Base-by-base conservation (phyloP, 2,888 invertebrate genomes). In the Spilarctia lutea region DNA sequence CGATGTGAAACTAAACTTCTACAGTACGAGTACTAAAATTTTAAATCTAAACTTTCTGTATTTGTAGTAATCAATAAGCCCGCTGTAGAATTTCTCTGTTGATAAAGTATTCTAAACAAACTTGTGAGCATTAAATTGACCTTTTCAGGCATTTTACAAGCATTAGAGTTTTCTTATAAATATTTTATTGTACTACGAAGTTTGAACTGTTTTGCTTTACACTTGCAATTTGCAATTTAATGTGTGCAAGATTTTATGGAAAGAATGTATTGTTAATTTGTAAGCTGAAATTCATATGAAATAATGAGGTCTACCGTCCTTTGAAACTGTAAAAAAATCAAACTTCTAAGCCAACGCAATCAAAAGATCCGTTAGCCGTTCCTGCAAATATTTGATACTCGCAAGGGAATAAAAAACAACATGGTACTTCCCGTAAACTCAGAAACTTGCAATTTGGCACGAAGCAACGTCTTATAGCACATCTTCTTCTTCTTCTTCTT, bases 131-230 rank as follows among this genome's bases (percentile, higher is more conserved):
- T 85, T 75, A 83, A 83, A 80, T 76, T 77, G 68, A 35, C 76
- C 63, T 72, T 66, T 83, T 77, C 83, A 80, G 69, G 42, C 52
- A 69, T 85, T 88, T 87, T 86, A 87, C 78, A 88, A 84, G 79
- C 80, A 81, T 83, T 80, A 81, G 81, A 83, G 79, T 80, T 81
- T 79, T 79, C 84, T 82, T 76, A 39, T 80, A 72, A 78, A 83
- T 84, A 72, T 81, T 85, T 85, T 85, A 83, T 76, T 80, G 70
- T 71, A 76, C 74, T 73, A 65, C 75, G 69, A 66, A 70, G 45
- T 56, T 56, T 52, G 67, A 73, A 63, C 24, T 71, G 18, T 48
- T 60, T 27, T 4, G 10, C n/a, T 60, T 11, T 13, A n/a, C 13
- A 27, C 27, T 27, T 3, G 13, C 27, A 60, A 27, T 13, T 60